These are phyloP conservation scores for Phengaris alcon DNA, from an alignment of 2,888 invertebrate species.

Conservation along the genomic window DNA sequence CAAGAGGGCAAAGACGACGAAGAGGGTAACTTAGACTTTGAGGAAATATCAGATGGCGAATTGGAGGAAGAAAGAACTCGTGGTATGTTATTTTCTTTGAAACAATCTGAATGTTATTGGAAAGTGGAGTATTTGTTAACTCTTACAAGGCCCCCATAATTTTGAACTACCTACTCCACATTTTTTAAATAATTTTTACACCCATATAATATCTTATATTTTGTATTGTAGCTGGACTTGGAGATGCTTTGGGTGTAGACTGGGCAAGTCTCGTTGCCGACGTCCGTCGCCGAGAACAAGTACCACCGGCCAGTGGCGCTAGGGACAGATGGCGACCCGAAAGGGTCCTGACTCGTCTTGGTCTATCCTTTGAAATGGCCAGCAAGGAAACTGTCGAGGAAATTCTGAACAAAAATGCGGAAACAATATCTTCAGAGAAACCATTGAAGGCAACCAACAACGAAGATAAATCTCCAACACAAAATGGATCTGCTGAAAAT, in stretches of 20 bases:
- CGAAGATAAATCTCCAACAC: slow-evolving; percentile 46
- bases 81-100: slow-evolving; percentile 47
- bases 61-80: slow-evolving; percentile 87
- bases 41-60: slow-evolving; percentile 94
- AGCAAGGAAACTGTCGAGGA: slow-evolving; percentile 77
- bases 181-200: not conserved
- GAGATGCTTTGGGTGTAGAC: slow-evolving; percentile 96
- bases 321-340: slow-evolving; percentile 90
- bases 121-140: not conserved
- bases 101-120: not conserved
- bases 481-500: slow-evolving; percentile 55
- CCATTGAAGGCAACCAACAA: slow-evolving; percentile 44
- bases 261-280: slow-evolving; percentile 94
- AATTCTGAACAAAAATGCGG: slow-evolving; percentile 60
- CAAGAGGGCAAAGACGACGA: slow-evolving; percentile 83
- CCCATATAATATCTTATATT: not conserved
- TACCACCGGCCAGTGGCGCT: slow-evolving; percentile 78
- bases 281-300: slow-evolving; percentile 79
- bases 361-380: slow-evolving; percentile 88
- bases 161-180: not conserved
- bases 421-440: slow-evolving; percentile 48
- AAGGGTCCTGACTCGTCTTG: slow-evolving; percentile 88
- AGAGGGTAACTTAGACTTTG: slow-evolving; percentile 88
- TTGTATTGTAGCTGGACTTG: slow-evolving; percentile 80
- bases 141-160: not conserved